Percentiles rank a stretch among this genome's conserved stretches.
Evolutionary conservation across 2,797 vertebrate species (phyloP).

Genomic region (Argyrosomus regius): DNA sequence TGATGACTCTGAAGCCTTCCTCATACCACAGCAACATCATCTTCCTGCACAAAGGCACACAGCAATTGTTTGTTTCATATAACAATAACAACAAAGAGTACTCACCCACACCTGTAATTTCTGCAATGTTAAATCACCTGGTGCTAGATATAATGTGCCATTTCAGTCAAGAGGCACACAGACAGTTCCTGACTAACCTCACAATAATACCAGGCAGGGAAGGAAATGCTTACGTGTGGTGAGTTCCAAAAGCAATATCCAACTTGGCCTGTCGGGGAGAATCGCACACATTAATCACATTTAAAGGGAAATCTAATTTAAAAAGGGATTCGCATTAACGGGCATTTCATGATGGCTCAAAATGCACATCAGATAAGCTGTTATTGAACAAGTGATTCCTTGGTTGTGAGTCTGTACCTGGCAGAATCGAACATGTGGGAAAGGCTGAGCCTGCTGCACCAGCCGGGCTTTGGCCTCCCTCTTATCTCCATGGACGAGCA

Average conservation of each 20-base stretch:
- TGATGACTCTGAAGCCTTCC: constrained; percentile 95
- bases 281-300: constrained; percentile 36
- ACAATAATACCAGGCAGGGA: not conserved
- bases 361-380: not conserved
- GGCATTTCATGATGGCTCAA: not conserved
- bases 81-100: not conserved
- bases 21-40: constrained; percentile 97
- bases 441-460: constrained; percentile 91
- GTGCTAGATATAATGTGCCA: not conserved
- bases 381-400: not conserved
- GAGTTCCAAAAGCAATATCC: constrained; percentile 98
- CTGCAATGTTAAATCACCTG: not conserved
- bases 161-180: not conserved
- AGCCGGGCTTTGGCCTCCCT: constrained; percentile 94
- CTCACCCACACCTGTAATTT: not conserved
- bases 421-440: constrained; percentile 91
- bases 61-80: not conserved
- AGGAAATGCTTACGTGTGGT: constrained; percentile 94
- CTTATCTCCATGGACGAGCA: constrained; percentile 96
- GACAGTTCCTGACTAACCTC: not conserved
- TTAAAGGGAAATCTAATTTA: constrained; percentile 7
- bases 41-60: constrained; percentile 85
- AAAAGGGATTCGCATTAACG: not conserved
- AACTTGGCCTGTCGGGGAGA: constrained; percentile 91
- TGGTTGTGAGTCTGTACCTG: constrained; percentile 86